Conservation (phyloP, 2,797 vertebrate genomes). For the Hybognathus amarus region DNA sequence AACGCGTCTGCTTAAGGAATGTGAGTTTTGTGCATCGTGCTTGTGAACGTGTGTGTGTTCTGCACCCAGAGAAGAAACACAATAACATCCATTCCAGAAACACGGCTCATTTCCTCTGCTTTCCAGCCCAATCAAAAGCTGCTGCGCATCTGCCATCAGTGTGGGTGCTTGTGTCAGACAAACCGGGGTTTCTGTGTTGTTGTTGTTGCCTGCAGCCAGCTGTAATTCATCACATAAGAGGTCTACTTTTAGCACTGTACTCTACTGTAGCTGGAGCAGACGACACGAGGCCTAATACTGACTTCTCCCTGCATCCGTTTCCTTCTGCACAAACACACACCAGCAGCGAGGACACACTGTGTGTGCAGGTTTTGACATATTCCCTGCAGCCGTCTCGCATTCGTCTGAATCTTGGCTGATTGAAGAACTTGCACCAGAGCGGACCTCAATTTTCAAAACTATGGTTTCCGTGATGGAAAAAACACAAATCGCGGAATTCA, state of each 20-base stretch:
- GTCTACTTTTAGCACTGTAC: slow-evolving; percentile 49
- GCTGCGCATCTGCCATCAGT: slow-evolving; percentile 62
- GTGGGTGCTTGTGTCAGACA: slow-evolving; percentile 44
- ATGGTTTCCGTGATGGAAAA: too few relatives aligned
- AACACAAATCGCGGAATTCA: too few relatives aligned
- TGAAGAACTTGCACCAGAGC: neutral
- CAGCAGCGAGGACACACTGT: slow-evolving; percentile 18
- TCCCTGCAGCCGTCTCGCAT: slow-evolving; percentile 14
- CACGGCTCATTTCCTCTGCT: slow-evolving; percentile 67
- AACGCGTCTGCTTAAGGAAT: neutral
- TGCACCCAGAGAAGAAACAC: slow-evolving; percentile 62
- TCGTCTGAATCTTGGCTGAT: neutral
- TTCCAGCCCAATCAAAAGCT: slow-evolving; percentile 64
- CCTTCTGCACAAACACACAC: slow-evolving; percentile 12
- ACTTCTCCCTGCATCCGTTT: slow-evolving; percentile 38
- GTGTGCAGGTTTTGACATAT: slow-evolving; percentile 31
- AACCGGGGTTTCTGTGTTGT: neutral
- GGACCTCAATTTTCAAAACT: neutral
- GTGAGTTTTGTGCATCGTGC: neutral
- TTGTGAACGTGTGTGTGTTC: neutral
- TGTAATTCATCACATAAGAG: slow-evolving; percentile 54
- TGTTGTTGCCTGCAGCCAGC: slow-evolving; percentile 43
- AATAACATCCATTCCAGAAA: slow-evolving; percentile 62
- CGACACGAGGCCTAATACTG: slow-evolving; percentile 26
- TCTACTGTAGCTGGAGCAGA: slow-evolving; percentile 45